A percentile compares a stretch with the other conserved stretches of the same genome.
Evolutionary conservation across 2,797 vertebrate species (phyloP).

Genomic region (Stomatorhinus walkeri): DNA sequence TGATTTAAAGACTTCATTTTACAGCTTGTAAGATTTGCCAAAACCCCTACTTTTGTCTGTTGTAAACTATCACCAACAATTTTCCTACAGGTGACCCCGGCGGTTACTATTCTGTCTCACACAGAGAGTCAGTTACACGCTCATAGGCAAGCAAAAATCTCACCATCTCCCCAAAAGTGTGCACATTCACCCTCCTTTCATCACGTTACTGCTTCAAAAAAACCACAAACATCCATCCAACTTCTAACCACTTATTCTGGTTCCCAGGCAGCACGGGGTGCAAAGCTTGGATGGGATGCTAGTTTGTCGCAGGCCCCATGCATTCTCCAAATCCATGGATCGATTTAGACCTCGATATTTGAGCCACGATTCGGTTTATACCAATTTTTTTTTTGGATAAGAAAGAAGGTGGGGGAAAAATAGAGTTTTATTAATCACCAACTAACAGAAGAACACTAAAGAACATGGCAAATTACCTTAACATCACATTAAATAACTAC

Average conservation of each 20-base stretch:
- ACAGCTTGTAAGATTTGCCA: not conserved
- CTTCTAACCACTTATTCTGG: not conserved
- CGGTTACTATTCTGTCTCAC: not conserved
- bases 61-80: not conserved
- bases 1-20: not conserved
- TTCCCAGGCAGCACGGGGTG: not conserved
- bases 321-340: not conserved
- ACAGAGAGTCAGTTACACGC: not conserved
- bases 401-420: not conserved
- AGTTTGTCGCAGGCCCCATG: not conserved
- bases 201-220: not conserved
- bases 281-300: not conserved
- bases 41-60: not conserved
- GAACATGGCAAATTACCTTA: not conserved
- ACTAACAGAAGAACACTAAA: not conserved
- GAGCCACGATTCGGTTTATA: not conserved
- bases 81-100: not conserved
- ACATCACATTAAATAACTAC: not conserved
- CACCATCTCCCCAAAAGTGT: not conserved
- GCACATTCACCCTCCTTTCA: not conserved
- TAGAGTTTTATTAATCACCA: not conserved
- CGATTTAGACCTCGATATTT: not conserved
- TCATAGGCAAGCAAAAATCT: not conserved
- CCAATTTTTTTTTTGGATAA: not conserved
- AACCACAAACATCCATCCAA: not conserved